A percentile compares a stretch with the other conserved stretches of the same genome.
Conservation (phyloP, 2,113 vertebrate genomes). For the Empidonax alnorum region DNA sequence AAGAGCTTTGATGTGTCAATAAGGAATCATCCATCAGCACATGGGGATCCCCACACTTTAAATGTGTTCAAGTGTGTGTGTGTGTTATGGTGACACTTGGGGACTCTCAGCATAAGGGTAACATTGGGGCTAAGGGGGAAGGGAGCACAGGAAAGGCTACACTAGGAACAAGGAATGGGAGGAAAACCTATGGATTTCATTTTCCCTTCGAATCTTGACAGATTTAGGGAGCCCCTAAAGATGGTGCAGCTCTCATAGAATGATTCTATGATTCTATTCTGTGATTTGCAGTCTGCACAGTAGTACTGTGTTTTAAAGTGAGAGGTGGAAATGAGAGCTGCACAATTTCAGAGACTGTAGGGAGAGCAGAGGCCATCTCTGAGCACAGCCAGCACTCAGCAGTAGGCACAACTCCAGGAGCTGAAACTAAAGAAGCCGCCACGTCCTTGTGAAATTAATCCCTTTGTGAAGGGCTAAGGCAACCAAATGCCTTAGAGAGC, state of each 20-base stretch:
- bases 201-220: neutral
- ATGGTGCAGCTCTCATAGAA: neutral
- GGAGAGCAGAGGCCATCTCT: neutral
- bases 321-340: neutral
- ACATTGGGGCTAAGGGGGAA: neutral
- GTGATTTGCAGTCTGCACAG: neutral
- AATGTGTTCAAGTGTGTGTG: neutral
- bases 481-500: neutral
- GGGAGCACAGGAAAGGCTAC: neutral
- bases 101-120: neutral
- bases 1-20: neutral
- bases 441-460: conserved; percentile 10
- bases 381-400: neutral
- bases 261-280: neutral
- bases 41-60: neutral
- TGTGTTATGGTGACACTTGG: neutral
- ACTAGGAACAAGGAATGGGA: neutral
- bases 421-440: neutral
- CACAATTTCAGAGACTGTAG: neutral
- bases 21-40: neutral
- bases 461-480: neutral
- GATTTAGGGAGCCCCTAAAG: neutral
- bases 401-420: neutral
- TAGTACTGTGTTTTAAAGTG: neutral
- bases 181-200: neutral